Evolutionary conservation across 2,888 invertebrate genomes (phyloP).

Genomic region (Cotesia congregata): DNA sequence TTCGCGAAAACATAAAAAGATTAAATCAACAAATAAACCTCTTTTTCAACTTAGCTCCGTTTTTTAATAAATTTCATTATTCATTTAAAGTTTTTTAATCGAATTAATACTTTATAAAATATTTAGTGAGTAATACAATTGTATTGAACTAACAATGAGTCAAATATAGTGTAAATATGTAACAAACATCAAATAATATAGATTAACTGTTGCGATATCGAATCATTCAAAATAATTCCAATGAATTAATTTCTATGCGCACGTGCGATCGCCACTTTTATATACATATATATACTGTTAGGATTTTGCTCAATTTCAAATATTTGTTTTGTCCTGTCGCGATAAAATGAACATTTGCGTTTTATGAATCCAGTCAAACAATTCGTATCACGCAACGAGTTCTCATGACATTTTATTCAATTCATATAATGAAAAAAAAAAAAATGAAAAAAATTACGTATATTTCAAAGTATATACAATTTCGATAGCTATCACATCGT

Average conservation of each 20-base stretch:
- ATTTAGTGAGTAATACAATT: background rate
- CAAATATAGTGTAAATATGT: constrained; percentile 4
- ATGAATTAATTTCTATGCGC: constrained; percentile 48
- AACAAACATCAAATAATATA: background rate
- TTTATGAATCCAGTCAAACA: background rate
- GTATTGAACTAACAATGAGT: background rate
- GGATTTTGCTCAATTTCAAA: constrained; percentile 28
- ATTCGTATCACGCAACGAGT: background rate
- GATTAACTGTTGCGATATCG: constrained; percentile 43
- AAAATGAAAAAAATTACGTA: background rate
- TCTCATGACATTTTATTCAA: constrained; percentile 36
- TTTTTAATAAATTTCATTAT: background rate
- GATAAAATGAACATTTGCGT: constrained; percentile 31
- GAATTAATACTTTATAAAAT: background rate
- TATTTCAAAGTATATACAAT: background rate
- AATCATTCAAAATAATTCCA: constrained; percentile 51
- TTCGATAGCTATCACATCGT: background rate
- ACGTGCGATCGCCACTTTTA: constrained; percentile 13
- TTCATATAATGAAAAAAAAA: background rate
- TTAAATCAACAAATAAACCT: background rate
- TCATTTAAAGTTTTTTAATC: background rate
- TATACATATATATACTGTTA: constrained; percentile 24
- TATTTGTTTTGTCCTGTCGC: constrained; percentile 31
- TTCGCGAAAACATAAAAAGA: background rate
- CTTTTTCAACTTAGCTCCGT: background rate